phyloP scores from a whole-genome alignment of 2,113 vertebrate genomes.

The Speoplatyrhinus poulsoni region DNA sequence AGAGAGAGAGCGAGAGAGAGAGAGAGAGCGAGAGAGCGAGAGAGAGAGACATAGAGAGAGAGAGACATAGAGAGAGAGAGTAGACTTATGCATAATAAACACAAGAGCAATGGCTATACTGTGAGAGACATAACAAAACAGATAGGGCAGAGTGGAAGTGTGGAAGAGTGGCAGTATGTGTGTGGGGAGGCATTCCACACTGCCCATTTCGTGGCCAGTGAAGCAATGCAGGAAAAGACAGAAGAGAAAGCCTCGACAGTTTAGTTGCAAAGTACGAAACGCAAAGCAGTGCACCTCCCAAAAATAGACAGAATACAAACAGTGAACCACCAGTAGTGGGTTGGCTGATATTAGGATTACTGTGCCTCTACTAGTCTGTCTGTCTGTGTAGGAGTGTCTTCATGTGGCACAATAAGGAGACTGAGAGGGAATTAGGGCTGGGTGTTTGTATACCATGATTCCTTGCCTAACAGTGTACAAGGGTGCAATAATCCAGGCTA shows the following conservation, averaged over 20 bases:
- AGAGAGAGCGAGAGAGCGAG: too few relatives aligned
- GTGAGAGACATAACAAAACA: too few relatives aligned
- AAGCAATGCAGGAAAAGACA: too few relatives aligned
- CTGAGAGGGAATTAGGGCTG: slow-evolving; percentile 29
- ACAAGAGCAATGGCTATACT: too few relatives aligned
- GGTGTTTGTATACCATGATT: slow-evolving; percentile 44
- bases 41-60: too few relatives aligned
- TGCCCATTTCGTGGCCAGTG: too few relatives aligned
- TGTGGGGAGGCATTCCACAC: too few relatives aligned
- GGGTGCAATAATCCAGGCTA: slow-evolving; percentile 51
- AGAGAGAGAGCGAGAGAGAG: too few relatives aligned
- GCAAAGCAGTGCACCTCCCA: not conserved
- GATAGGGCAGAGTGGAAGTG: too few relatives aligned
- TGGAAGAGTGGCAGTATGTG: too few relatives aligned
- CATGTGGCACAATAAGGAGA: not conserved
- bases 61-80: too few relatives aligned
- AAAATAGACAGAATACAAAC: not conserved
- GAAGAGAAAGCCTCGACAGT: not conserved
- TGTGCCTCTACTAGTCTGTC: slow-evolving; percentile 6
- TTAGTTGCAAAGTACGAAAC: not conserved
- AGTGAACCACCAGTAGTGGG: not conserved
- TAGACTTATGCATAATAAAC: too few relatives aligned
- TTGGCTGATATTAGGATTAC: not conserved
- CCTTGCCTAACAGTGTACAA: slow-evolving; percentile 62
- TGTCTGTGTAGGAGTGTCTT: not conserved